Evolutionary conservation across 53 echinoderm and acorn worm species (phyloP), one percentile per base, ranked within the genome.

Genomic region (Holothuria leucospilota): DNA sequence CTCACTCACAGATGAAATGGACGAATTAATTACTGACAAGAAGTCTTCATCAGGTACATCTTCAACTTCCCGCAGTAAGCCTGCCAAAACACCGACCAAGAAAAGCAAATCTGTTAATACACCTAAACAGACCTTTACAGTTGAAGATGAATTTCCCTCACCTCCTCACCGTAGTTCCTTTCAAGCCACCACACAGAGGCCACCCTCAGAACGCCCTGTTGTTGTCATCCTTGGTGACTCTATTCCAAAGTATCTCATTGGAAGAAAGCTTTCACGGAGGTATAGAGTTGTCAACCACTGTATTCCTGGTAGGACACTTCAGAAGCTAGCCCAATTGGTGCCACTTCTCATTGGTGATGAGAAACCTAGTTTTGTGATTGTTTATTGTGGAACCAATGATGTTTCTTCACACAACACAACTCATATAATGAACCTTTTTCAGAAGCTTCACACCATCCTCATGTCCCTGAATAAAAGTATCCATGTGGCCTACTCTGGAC

Each of bases 401-500:
- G 14, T 67, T 27, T 27, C 67, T 67, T 27, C 26, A 8, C 67
- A 67, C 30, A 67, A 30, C 15, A 67, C 28, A 27, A 26, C 67
- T 29, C 67, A 67, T 1, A 29, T 67, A 4, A 26, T 67, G 67
- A 30, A 15, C 30, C 30, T 26, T 27, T 30, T 67, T 3, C 14
- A 27, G 67, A 15, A 26, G 13, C 67, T 67, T 21, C 67, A 67
- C 26, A 3, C 26, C 15, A 30, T 26, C 28, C 67, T 67, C 13
- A 8, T 26, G 28, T 67, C 67, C 26, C 11, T 29, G 13, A 67
- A 13, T 27, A 21, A 67, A 29, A 6, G 27, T 29, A 23, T 23
- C 13, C 28, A 15, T 67, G 67, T 67, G 27, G 67, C 67, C 67
- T 67, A 67, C 67, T 67, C 67, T 30, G 67, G 67, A 12, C 67